Evolutionary conservation across 92 coral and sea anemone genomes (phyloP).

Genomic region (Palythoa grandiflora): DNA sequence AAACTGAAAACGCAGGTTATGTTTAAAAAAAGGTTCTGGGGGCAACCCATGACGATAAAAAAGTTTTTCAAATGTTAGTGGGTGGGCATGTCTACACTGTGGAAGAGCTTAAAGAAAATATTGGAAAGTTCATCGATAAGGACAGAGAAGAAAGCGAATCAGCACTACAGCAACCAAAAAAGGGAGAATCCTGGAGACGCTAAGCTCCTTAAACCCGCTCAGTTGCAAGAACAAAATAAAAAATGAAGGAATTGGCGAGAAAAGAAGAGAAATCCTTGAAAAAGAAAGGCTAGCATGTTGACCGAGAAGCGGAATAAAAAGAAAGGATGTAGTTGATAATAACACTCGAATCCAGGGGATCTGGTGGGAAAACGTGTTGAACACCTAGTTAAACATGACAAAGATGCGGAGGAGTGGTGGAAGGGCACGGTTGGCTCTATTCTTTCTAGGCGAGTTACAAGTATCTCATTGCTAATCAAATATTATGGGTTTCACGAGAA

Average conservation of each 20-base stretch:
- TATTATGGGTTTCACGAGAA: slow-evolving; percentile 25
- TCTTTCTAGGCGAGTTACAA: slow-evolving; percentile 20
- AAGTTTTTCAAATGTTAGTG: slow-evolving; percentile 19
- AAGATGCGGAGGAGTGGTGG: slow-evolving; percentile 31
- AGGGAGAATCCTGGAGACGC: neutral
- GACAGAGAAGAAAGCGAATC: slow-evolving; percentile 1
- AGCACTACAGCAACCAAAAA: neutral
- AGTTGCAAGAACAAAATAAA: slow-evolving; percentile 1
- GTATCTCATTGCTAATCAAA: neutral
- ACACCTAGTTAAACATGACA: slow-evolving; percentile 22
- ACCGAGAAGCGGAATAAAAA: neutral
- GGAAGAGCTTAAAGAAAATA: neutral
- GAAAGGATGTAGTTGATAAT: neutral
- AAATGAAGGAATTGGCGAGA: slow-evolving; percentile 18
- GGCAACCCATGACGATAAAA: slow-evolving; percentile 5
- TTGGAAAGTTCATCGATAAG: neutral
- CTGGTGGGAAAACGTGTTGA: neutral
- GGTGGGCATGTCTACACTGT: neutral
- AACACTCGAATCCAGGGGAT: slow-evolving; percentile 2
- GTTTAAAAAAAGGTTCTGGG: slow-evolving; percentile 26
- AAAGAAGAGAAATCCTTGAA: slow-evolving; percentile 20
- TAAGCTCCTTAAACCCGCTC: neutral
- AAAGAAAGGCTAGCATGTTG: neutral
- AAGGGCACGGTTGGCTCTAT: slow-evolving; percentile 7
- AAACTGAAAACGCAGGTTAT: neutral